Base-by-base conservation (phyloP, 2,113 vertebrate species). In the Tursiops truncatus region DNA sequence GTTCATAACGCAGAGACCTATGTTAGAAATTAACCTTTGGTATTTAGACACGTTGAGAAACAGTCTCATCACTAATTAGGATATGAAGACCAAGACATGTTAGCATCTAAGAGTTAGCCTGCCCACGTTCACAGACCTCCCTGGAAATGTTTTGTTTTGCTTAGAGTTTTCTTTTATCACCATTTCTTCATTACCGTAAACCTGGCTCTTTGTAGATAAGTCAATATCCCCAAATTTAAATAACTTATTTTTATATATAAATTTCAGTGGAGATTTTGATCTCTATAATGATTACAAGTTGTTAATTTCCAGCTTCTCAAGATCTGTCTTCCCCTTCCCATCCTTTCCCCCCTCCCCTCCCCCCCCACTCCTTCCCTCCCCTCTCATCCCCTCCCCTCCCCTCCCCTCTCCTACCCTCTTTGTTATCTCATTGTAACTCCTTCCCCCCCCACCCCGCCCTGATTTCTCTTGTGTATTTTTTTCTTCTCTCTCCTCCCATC, bases 1-100 rank as follows among this genome's bases (percentile, higher is more conserved):
- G 9, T 41, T 65, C 53, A 14, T 9, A 0, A 0, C 0, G 11
- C 31, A 28, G 15, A 28, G 4, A 2, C 25, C 44, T 17, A 0
- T 8, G 15, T 2, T 58, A 63, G 74, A 65, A 33, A 38, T 33
- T 20, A 20, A 10, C 1, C 33, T 58, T 20, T 18, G 21, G 10
- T 2, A 8, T 6, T 38, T 26, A 7, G 3, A 28, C 1, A 0
- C 23, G 14, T 31, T 44, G 1, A 15, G 12, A 31, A 50, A 9
- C 25, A 23, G 17, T 13, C 60, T 36, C 17, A 2, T 60, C 56
- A 21, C 77, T 6, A 2, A 6, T 11, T 8, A 11, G 0, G 26
- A 18, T 26, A 44, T 8, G 2, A 38, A 50, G 28, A 23, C 67
- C 11, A 5, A 21, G 26, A 3, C 15, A 0, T 18, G 1, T 7